These are phyloP conservation scores for Criorhina ranunculi DNA, from an alignment of 2,888 invertebrate species.

Conservation along the genomic window DNA sequence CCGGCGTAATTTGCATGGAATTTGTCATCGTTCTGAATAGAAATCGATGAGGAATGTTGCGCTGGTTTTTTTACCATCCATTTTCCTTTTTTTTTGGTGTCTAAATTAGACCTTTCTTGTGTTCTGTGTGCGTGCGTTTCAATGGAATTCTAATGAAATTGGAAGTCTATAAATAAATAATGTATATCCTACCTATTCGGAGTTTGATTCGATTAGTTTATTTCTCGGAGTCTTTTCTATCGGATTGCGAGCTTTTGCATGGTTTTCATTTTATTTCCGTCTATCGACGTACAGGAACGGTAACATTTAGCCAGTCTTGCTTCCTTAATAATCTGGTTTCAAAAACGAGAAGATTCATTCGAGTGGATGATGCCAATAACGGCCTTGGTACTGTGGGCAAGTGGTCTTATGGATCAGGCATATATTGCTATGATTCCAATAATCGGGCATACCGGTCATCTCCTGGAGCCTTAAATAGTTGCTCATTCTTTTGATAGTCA, in stretches of 20 bases:
- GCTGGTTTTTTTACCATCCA: not conserved
- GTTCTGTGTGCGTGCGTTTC: conserved; percentile 30
- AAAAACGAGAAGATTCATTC: no score
- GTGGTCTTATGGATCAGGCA: no score
- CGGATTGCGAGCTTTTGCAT: not conserved
- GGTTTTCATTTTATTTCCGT: not conserved
- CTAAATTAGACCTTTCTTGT: conserved; percentile 45
- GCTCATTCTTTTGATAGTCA: no score
- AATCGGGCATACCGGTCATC: no score
- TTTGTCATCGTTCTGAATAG: conserved; percentile 51
- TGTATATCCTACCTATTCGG: not conserved
- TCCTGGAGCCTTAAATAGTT: no score
- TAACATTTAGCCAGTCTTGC: no score
- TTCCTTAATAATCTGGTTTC: no score
- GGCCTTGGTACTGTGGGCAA: no score
- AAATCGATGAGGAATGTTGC: conserved; percentile 47
- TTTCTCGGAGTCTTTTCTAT: not conserved
- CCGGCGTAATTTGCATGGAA: conserved; percentile 52
- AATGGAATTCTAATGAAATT: conserved; percentile 37
- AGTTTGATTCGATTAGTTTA: not conserved
- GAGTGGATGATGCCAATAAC: no score
- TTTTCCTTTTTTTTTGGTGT: conserved; percentile 5
- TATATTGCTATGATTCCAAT: no score
- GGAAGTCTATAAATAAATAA: conserved; percentile 40
- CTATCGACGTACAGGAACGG: not conserved